Evolutionary conservation across 2,797 vertebrate genomes (phyloP).

Genomic region (Adelosebastes latens): DNA sequence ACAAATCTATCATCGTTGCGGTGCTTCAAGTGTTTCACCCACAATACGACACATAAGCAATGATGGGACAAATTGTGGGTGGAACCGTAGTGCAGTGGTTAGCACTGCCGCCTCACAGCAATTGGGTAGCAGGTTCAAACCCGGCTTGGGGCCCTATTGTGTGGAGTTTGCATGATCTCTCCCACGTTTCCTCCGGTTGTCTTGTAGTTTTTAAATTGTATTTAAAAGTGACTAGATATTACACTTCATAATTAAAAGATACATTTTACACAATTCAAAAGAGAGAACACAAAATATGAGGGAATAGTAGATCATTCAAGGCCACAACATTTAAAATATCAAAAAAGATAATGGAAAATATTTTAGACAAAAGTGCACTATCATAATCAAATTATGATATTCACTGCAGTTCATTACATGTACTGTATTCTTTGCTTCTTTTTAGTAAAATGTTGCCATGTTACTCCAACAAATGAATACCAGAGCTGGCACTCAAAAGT

Average conservation of each 20-base stretch:
- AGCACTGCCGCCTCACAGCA: too few species aligned
- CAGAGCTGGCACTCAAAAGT: not conserved
- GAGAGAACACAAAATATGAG: not conserved
- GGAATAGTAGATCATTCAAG: not conserved
- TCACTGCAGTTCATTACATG: not conserved
- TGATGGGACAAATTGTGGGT: not conserved
- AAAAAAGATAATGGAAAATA: constrained; percentile 1
- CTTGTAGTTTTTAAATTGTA: not conserved
- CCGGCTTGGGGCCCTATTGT: too few species aligned
- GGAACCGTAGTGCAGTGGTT: too few species aligned
- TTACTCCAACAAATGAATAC: not conserved
- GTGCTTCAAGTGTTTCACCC: not conserved
- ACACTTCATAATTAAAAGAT: not conserved
- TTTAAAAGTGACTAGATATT: not conserved
- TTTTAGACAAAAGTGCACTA: not conserved
- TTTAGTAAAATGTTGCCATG: not conserved
- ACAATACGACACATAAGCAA: not conserved
- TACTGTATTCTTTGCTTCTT: not conserved
- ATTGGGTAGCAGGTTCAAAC: too few species aligned
- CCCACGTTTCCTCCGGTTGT: not conserved
- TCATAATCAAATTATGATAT: not conserved
- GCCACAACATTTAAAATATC: not conserved
- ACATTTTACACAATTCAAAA: not conserved
- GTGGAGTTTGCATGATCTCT: too few species aligned
- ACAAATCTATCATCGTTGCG: too few species aligned